A percentile compares a stretch with the other conserved stretches of the same genome.
phyloP scores from a whole-genome alignment of 2,113 vertebrate species.

The Rhizomys pruinosus region DNA sequence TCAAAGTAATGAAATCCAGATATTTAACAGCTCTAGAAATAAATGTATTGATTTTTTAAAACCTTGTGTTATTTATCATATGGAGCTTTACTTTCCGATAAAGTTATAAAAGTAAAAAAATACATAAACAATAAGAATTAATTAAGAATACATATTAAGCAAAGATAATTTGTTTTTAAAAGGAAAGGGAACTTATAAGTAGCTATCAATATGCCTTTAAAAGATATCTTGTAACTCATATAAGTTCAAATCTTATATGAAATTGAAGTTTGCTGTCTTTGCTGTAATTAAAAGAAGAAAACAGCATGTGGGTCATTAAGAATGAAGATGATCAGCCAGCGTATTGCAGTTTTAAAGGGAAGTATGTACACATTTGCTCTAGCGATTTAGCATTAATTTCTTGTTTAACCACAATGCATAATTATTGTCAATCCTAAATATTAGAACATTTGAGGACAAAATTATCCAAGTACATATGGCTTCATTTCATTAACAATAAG shows the following conservation, averaged over 20 bases:
- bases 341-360: no score
- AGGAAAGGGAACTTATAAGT: not conserved
- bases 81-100: not conserved
- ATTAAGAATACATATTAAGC: not conserved
- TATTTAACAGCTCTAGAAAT: not conserved
- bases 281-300: not conserved
- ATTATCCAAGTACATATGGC: not conserved
- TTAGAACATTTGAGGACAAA: not conserved
- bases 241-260: not conserved
- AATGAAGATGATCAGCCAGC: slow-evolving; percentile 14
- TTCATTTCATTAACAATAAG: not conserved
- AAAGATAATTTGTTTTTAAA: not conserved
- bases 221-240: not conserved
- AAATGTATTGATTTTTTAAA: not conserved
- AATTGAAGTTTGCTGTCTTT: not conserved
- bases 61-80: not conserved
- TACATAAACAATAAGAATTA: not conserved
- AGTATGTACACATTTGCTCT: not conserved
- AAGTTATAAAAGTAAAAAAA: not conserved
- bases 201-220: no score
- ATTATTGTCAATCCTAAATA: not conserved
- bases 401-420: not conserved
- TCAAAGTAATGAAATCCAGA: slow-evolving; percentile 1
- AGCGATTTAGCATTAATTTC: not conserved
- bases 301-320: not conserved